Conservation (phyloP, 2,888 invertebrate species). For the Drosophila differens region DNA sequence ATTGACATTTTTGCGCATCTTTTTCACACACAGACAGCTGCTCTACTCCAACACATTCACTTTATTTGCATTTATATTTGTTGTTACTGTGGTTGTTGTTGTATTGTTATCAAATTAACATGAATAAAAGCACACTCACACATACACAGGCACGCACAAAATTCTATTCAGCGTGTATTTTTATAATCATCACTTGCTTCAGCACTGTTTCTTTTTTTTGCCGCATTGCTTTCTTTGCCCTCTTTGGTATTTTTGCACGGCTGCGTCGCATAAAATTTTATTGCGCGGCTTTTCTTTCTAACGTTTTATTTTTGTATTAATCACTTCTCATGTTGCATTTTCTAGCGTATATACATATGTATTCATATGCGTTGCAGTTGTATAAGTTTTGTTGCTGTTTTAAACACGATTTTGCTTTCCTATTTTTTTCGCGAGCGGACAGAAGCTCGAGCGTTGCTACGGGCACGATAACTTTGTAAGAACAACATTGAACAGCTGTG, state of each 20-base stretch:
- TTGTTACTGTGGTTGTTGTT: constrained; percentile 24
- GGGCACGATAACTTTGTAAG: constrained; percentile 52
- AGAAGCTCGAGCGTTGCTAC: constrained; percentile 27
- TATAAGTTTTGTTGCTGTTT: constrained; percentile 25
- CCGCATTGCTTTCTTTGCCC: constrained; percentile 23
- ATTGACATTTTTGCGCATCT: constrained; percentile 75
- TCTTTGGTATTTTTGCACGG: constrained; percentile 49
- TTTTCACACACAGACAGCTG: constrained; percentile 34
- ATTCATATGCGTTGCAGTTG: constrained; percentile 9
- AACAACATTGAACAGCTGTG: constrained; percentile 70
- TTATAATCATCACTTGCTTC: constrained; percentile 34
- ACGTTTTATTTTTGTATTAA: neutral
- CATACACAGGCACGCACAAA: neutral
- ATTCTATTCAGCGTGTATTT: constrained; percentile 37
- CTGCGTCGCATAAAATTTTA: constrained; percentile 40
- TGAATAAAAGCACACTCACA: constrained; percentile 22
- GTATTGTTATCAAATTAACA: constrained; percentile 75
- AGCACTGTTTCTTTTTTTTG: constrained; percentile 31
- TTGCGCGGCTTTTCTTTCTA: constrained; percentile 9
- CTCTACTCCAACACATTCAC: constrained; percentile 21
- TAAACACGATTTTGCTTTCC: constrained; percentile 62
- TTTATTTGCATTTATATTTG: constrained; percentile 12
- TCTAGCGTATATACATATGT: constrained; percentile 1
- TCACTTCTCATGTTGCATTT: constrained; percentile 10
- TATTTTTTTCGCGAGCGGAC: constrained; percentile 22